Evolutionary conservation across 2,113 vertebrate genomes (phyloP).

Genomic region (Rhineura floridana): DNA sequence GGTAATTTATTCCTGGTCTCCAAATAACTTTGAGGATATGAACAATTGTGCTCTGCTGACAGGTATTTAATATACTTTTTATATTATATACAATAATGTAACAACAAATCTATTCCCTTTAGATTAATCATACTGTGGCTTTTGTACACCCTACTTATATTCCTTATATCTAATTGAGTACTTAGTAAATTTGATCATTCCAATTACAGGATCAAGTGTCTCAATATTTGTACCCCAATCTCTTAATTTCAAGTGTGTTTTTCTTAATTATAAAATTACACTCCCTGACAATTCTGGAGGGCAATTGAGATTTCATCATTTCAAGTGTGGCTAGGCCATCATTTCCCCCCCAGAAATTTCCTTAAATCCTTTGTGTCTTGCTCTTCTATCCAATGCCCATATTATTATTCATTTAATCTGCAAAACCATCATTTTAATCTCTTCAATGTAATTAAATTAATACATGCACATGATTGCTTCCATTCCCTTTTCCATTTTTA

Average conservation of each 20-base stretch:
- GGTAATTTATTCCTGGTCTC: neutral
- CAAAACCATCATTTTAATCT: conserved; percentile 36
- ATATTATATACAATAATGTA: neutral
- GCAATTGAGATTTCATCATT: neutral
- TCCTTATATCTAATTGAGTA: neutral
- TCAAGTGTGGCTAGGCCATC: neutral
- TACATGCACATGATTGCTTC: conserved; percentile 2
- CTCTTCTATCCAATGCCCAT: neutral
- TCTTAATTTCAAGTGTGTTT: conserved; percentile 2
- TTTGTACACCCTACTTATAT: neutral
- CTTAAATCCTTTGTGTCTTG: neutral
- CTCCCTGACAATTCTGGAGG: neutral
- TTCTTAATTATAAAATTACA: conserved; percentile 17
- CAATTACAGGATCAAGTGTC: conserved; percentile 4
- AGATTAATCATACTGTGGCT: neutral
- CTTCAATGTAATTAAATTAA: conserved; percentile 38
- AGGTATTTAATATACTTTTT: neutral
- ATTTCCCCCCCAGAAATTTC: neutral
- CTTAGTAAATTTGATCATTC: conserved; percentile 2
- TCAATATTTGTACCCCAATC: neutral
- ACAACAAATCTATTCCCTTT: neutral
- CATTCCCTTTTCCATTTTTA: neutral
- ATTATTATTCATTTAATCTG: conserved; percentile 30
- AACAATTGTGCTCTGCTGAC: neutral
- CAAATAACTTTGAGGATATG: neutral